Base-by-base conservation (phyloP, 2,797 vertebrate genomes). In the Coendou prehensilis region DNA sequence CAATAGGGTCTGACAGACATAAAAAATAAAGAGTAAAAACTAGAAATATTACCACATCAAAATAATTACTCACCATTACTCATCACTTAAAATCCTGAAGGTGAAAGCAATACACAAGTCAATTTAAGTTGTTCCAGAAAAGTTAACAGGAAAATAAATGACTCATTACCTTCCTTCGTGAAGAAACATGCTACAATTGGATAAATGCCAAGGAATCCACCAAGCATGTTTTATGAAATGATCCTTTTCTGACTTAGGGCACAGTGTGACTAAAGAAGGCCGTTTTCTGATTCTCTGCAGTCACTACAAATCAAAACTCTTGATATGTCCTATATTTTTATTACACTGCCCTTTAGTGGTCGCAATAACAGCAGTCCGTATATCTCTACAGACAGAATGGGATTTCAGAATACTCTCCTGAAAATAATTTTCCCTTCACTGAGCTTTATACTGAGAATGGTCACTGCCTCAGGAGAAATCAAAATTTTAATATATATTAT, bases 351-450 rank as follows among this genome's bases (percentile, higher is more conserved):
- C 28, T 71, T 85, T 33, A 50, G 4, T n/a, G 37, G 47, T 26
- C 64, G 59, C 47, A 85, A 2, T 56, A 61, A 28, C 6, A 93
- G 83, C 26, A 69, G 33, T 52, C 14, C 18, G 50, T 57, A 71
- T 79, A 79, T 86, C 71, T 76, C 93, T 84, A 80, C 28, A 95
- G 30, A 92, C 22, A 94, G 87, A 96, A 79, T 26, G 23, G 26
- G 9, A 80, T 92, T 95, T 94, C 52, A 54, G 95, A 93, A 93
- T 57, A 63, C 26, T 89, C 75, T 79, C 33, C 56, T 56, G 6
- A 96, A 93, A 97, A 57, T 71, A 87, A 81, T 73, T 96, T 96
- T 67, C 37, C 33, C 18, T 45, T 94, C 30, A 47, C 83, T 89
- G 57, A 79, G 47, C 91, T 85, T 67, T 96, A 69, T 54, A 67